Evolutionary conservation across 2,888 invertebrate genomes (phyloP), one percentile per base, ranked within the genome.

Genomic region (Microdon myrmicae): DNA sequence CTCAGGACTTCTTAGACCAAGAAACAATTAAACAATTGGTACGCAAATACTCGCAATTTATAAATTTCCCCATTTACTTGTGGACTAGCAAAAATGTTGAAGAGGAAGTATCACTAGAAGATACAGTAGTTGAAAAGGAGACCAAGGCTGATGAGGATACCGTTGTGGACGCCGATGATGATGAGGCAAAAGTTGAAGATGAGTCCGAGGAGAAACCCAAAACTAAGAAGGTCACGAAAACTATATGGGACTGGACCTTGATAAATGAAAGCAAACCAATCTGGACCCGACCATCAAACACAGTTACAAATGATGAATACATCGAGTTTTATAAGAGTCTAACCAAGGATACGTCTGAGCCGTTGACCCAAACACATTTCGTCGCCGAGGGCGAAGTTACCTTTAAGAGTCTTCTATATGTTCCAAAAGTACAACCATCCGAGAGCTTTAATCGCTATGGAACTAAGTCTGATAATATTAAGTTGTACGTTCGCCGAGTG

Each of bases 381-480:
- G 87, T 95, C 61, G 99, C 99, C 14, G 99, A 99, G 82, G 99
- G 99, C 67, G 99, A 99, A 83, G 97, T 99, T 4, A 95, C 96
- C 4, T 99, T 99, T 84, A 97, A 96, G 79, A 92, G 97, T 53
- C 86, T 99, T 68, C 83, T 99, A 61, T 99, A 90, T 82, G 89
- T 99, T 67, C 98, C 98, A 31, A 89, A 89, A 78, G 86, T 87
- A 22, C 92, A 96, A 75, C 96, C 97, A 1, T 84, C 88, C 6
- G 98, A 99, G 78, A 90, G 90, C 72, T 98, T 99, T 85, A 95
- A 95, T 81, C 88, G 89, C 76, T 98, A 98, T 79, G 98, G 97
- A 71, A 92, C 94, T 69, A 92, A 92, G 76, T 88, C 90, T 3
- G 96, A 97, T 79, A 90, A 94, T 81, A 96, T 97, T 74, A 97